Base-by-base conservation (phyloP, 2,888 invertebrate genomes). In the Halictus quadricinctus region DNA sequence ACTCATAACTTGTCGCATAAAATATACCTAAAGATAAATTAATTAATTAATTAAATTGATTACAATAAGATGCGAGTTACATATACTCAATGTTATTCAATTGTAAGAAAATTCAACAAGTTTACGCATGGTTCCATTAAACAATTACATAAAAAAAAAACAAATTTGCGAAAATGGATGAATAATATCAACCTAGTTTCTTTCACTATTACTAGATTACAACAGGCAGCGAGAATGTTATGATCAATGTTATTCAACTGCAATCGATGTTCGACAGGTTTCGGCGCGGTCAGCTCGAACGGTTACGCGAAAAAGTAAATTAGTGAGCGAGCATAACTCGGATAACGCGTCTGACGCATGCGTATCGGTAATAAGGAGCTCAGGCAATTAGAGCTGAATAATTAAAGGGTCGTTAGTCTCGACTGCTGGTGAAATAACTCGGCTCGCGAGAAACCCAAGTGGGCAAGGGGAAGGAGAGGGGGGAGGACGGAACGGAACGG, bases 331-430 rank as follows among this genome's bases (percentile, higher is more conserved):
- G 77, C 25, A 73, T 85, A 85, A 87, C 87, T 83, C 43, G 72
- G 72, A 79, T 82, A 74, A 54, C 85, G 79, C 81, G 83, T 43
- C 79, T 81, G 89, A 86, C 83, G 84, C 86, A 79, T 78, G 75
- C 84, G 84, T 87, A 87, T 86, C 83, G 60, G 86, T 86, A 89
- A 89, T 90, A 90, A 90, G 88, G 58, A 83, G 81, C 85, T 73
- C 77, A 64, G 80, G 90, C 90, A 90, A 90, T 90, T 90, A 90
- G 81, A 82, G 77, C 74, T 58, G 90, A 90, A 90, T 90, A 90
- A 90, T 90, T 90, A 90, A 88, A 88, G 79, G 83, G 85, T 90
- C 88, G 88, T 90, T 90, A 88, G 84, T 85, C 90, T 80, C 88
- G 88, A n/a, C 80, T 66, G 60, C 54, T 72, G 5, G 66, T 69